phyloP scores from a whole-genome alignment of 2,888 invertebrate species.

The Machimus rusticus region DNA sequence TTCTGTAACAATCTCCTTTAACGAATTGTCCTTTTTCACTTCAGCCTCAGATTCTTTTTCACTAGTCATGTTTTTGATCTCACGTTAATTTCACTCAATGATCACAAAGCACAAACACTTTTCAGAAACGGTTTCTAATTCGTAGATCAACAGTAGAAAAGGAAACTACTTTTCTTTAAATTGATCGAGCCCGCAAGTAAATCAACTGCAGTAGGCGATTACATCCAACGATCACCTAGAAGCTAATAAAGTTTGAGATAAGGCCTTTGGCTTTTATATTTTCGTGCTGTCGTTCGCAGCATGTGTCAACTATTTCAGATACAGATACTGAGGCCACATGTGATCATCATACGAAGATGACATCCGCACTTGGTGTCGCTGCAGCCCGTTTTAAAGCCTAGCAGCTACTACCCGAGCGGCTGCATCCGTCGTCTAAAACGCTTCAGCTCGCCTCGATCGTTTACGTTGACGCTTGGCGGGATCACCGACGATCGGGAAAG shows the following conservation, averaged over 20 bases:
- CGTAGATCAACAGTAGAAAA: neutral
- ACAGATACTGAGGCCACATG: neutral
- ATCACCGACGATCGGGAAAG: neutral
- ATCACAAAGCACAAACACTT: neutral
- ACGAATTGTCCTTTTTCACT: constrained; percentile 39
- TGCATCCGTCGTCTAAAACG: neutral
- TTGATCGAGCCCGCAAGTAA: neutral
- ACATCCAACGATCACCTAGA: neutral
- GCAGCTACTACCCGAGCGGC: neutral
- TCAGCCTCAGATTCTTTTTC: neutral
- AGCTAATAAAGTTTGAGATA: neutral
- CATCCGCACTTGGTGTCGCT: neutral
- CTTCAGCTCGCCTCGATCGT: neutral
- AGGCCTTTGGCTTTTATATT: constrained; percentile 11
- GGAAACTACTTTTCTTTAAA: neutral
- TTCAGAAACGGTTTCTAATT: neutral
- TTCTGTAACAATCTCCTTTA: constrained; percentile 59
- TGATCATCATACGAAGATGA: neutral
- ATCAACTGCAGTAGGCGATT: neutral
- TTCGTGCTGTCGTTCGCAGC: neutral
- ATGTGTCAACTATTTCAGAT: neutral
- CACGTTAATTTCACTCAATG: neutral
- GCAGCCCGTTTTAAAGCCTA: neutral
- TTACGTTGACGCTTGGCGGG: neutral
- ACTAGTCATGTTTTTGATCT: neutral